phyloP scores from a whole-genome alignment of 2,888 invertebrate genomes.

The Lithosia quadra region DNA sequence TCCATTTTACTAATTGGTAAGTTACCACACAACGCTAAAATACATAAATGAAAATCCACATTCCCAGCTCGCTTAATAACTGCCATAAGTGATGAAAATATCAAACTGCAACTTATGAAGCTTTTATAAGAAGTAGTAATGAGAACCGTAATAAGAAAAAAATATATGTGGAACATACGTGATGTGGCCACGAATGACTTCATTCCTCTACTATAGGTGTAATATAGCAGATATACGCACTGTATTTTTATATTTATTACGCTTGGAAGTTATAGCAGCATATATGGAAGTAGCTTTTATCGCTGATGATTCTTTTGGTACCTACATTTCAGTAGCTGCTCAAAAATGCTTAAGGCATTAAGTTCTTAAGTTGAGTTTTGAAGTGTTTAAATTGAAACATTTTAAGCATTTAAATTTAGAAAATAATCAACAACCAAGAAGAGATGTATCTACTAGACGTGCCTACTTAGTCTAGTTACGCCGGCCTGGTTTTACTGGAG shows the following conservation, averaged over 20 bases:
- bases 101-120: slow-evolving; percentile 22
- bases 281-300: background rate
- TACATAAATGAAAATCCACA: background rate
- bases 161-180: slow-evolving; percentile 36
- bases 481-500: background rate
- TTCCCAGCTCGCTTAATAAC: background rate
- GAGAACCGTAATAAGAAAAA: slow-evolving; percentile 32
- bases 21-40: background rate
- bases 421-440: no score
- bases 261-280: no score
- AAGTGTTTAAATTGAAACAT: no score
- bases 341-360: background rate
- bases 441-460: no score
- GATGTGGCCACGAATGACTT: slow-evolving; percentile 30
- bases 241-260: background rate
- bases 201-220: slow-evolving; percentile 14
- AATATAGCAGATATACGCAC: background rate
- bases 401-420: no score
- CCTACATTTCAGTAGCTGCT: background rate
- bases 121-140: slow-evolving; percentile 32
- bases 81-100: slow-evolving; percentile 8
- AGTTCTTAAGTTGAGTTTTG: no score
- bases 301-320: background rate
- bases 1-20: slow-evolving; percentile 2
- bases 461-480: no score